Percentiles rank a stretch among this genome's conserved stretches.
Conservation (phyloP, 2,888 invertebrate genomes). For the Nomada goodeniana region DNA sequence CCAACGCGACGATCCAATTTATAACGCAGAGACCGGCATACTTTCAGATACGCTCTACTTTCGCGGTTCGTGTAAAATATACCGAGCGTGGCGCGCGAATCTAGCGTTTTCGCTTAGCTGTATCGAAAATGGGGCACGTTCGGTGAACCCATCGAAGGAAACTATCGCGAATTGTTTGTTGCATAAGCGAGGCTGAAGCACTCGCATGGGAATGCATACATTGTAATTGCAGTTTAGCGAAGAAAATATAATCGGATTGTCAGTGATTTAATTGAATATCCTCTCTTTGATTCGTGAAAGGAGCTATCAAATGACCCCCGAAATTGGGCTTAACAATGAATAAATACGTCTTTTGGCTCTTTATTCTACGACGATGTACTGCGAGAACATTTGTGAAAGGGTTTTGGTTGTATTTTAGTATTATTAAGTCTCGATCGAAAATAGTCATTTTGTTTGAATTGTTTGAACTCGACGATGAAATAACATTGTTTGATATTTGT, state of each 20-base stretch:
- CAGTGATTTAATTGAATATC: not conserved
- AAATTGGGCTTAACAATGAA: too few relatives aligned
- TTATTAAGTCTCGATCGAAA: too few relatives aligned
- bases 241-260: not conserved
- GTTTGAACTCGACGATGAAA: too few relatives aligned
- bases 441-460: too few relatives aligned
- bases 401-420: too few relatives aligned
- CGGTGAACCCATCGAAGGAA: constrained; percentile 4
- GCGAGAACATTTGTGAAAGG: too few relatives aligned
- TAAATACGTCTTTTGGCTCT: too few relatives aligned
- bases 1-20: constrained; percentile 22
- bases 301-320: too few relatives aligned
- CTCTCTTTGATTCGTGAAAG: too few relatives aligned
- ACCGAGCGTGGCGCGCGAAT: not conserved
- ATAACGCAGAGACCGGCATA: constrained; percentile 22
- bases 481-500: too few relatives aligned
- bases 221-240: not conserved
- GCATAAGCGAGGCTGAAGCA: constrained; percentile 20
- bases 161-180: not conserved
- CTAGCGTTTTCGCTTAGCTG: constrained; percentile 16
- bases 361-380: too few relatives aligned
- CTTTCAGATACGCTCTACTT: constrained; percentile 51
- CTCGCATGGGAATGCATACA: not conserved
- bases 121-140: not conserved
- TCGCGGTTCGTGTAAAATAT: constrained; percentile 24